These are phyloP conservation scores for Branchinecta sandiegonensis DNA, from an alignment of 2,888 invertebrate species.

Conservation along the genomic window DNA sequence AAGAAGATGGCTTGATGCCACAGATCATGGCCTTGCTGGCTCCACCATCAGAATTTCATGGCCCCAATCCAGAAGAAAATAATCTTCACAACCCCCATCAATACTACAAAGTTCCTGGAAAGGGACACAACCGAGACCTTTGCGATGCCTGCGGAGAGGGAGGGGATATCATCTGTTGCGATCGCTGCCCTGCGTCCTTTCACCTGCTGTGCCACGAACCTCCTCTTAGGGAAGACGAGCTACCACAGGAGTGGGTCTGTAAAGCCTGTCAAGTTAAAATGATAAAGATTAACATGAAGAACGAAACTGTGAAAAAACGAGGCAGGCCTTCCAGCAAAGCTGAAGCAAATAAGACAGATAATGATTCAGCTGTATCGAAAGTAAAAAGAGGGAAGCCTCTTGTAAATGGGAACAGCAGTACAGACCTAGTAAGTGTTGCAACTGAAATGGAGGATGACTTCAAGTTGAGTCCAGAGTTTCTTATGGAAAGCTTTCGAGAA, in stretches of 20 bases:
- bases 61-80: constrained; percentile 34
- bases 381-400: not conserved
- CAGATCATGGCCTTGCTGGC: constrained; percentile 51
- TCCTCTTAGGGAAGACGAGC: not conserved
- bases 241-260: constrained; percentile 4
- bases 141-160: constrained; percentile 91
- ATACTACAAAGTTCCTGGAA: constrained; percentile 69
- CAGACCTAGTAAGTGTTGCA: constrained; percentile 10
- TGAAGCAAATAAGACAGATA: constrained; percentile 12
- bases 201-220: constrained; percentile 73
- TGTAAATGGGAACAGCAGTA: constrained; percentile 7
- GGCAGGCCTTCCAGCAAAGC: not conserved
- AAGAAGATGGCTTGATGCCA: constrained; percentile 17
- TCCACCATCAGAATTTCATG: constrained; percentile 49
- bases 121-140: constrained; percentile 77
- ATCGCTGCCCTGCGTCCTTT: constrained; percentile 88
- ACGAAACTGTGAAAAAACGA: not conserved
- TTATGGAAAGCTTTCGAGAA: not conserved
- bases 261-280: constrained; percentile 4
- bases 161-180: constrained; percentile 87
- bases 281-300: too few relatives aligned
- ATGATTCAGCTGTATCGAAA: not conserved
- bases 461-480: not conserved
- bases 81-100: constrained; percentile 43
- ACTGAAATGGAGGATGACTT: not conserved